Evolutionary conservation across 2,113 vertebrate species (phyloP).

Genomic region (Murina feae): DNA sequence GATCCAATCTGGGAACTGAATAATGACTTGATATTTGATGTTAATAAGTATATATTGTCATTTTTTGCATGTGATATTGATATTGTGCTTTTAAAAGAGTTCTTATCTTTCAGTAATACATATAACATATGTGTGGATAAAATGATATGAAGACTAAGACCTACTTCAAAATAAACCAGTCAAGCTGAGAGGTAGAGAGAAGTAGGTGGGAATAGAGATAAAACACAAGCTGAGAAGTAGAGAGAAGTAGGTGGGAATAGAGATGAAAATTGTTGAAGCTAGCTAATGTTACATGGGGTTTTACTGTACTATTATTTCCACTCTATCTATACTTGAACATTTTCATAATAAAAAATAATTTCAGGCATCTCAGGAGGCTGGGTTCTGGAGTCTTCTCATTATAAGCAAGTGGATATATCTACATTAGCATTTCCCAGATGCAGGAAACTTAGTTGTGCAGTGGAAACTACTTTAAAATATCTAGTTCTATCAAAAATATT

Average conservation of each 20-base stretch:
- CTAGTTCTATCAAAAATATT: constrained; percentile 5
- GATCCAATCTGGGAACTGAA: not conserved
- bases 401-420: not conserved
- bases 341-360: constrained; percentile 12
- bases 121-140: not conserved
- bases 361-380: not conserved
- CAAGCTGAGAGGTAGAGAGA: not conserved
- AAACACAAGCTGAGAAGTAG: not conserved
- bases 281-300: not conserved
- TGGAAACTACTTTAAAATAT: constrained; percentile 22
- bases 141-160: not conserved
- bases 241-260: not conserved
- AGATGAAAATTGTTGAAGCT: not conserved
- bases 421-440: not conserved
- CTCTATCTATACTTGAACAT: not conserved
- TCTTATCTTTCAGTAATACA: not conserved
- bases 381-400: not conserved
- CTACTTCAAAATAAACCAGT: not conserved
- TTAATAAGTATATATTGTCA: not conserved
- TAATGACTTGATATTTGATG: not conserved
- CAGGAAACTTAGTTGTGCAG: not conserved
- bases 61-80: not conserved
- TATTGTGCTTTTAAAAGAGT: not conserved
- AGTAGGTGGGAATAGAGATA: not conserved
- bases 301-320: not conserved